These are phyloP conservation scores for Vombatus ursinus DNA, from an alignment of 2,113 vertebrate species.

Conservation along the genomic window DNA sequence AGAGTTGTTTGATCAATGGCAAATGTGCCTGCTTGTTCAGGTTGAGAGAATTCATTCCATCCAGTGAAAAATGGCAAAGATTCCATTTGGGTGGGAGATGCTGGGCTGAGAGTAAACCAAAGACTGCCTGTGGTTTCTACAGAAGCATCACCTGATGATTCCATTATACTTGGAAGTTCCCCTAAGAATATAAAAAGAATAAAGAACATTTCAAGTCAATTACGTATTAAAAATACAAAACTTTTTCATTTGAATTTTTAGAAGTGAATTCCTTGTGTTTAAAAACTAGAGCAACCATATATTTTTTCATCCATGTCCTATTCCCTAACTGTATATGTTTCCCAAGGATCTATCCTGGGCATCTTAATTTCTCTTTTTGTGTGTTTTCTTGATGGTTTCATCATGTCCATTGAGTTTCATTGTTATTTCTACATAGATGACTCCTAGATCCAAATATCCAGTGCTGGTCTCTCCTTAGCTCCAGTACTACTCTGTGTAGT, in stretches of 20 bases:
- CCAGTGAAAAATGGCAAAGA: constrained; percentile 61
- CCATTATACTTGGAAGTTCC: constrained; percentile 61
- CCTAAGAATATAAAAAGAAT: constrained; percentile 60
- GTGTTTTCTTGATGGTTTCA: background rate
- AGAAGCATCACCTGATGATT: constrained; percentile 72
- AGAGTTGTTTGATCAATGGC: constrained; percentile 26
- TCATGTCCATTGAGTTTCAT: background rate
- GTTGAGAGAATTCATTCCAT: constrained; percentile 52
- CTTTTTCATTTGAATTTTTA: background rate
- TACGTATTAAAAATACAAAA: constrained; percentile 33
- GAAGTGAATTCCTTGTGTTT: background rate
- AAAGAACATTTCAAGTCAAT: constrained; percentile 49
- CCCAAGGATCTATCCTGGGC: background rate
- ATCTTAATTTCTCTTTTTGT: background rate
- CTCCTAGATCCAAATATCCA: background rate
- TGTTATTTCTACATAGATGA: background rate
- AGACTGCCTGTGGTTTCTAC: constrained; percentile 37
- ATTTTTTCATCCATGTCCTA: background rate
- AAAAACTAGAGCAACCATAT: background rate
- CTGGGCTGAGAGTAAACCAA: background rate
- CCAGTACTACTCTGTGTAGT: background rate
- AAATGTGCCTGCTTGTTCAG: constrained; percentile 2
- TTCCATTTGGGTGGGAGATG: background rate
- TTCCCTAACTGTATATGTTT: background rate
- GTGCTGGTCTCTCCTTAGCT: background rate